Base-by-base conservation (phyloP, 2,888 invertebrate species). In the Lepidonotus clava region DNA sequence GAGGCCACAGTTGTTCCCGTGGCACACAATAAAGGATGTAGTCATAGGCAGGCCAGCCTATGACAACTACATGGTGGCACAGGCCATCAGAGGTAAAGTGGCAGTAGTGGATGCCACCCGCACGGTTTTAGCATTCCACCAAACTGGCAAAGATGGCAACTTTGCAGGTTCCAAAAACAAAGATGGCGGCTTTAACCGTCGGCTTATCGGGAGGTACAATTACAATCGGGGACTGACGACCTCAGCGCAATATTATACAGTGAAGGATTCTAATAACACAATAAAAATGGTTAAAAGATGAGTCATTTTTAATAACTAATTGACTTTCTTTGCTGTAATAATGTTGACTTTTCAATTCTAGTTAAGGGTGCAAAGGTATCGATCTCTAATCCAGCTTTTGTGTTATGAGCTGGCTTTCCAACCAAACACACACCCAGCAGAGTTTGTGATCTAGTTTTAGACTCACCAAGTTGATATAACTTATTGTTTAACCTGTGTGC, bases 11-110 rank as follows among this genome's bases (percentile, higher is more conserved):
- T 18, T 46, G 14, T 85, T 85, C 32, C 67, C 71, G 8, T 85
- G 85, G 85, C 46, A 85, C 34, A 67, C 41, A 32, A 41, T 85
- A 21, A 46, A 61, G 46, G 85, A 85, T 32, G 66, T 85, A 24
- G 85, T 85, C 6, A 53, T 85, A 1, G 85, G 85, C 6, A n/a
- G 85, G 1, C 85, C 85, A 8, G 85, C 85, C n/a, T 85, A 85
- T 71, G 85, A 85, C 34, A 85, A 85, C 34, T 85, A 85, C 41
- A 1, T 85, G 32, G 71, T 85, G 36, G 85, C 34, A 11, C 46
- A 66, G 51, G 85, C 85, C 4, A 6, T 67, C 8, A 41, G 18
- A n/a, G 46, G 46, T 18, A 38, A 36, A 1, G 76, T 85, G 6
- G 4, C 71, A 14, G 76, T 51, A 0, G 36, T 85, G 18, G 85